Base-by-base conservation (phyloP, 2,888 invertebrate species). In the Aricia artaxerxes region DNA sequence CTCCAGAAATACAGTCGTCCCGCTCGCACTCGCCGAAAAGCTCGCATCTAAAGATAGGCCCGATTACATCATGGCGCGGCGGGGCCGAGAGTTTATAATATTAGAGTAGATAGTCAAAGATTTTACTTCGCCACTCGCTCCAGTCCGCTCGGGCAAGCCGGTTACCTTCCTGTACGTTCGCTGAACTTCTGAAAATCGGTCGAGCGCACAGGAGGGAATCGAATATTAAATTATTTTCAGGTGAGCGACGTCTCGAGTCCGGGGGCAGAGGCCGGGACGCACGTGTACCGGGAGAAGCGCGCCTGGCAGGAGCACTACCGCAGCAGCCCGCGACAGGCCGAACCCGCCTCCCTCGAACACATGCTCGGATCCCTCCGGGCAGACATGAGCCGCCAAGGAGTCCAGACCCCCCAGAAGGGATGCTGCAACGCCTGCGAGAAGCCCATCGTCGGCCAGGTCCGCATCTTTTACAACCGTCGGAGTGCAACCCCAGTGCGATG, bases 401-500 rank as follows among this genome's bases (percentile, higher is more conserved):
- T 99, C 83, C 99, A 97, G 92, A 99, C 99, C 82, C 98, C 99
- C 86, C 99, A 99, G 91, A 99, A 99, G 95, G 99, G 99, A 87
- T 99, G 99, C 95, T 99, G 99, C 97, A 98, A 96, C 90, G 99
- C 99, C 85, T 99, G 99, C 95, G 98, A 98, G 92, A 99, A 99
- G 88, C 99, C 99, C 83, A 99, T 99, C 92, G 99, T 99, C 81
- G 99, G 99, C 85, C 99, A 99, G 97, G 97, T 96, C 44, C 76
- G 77, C 57, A 78, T 38, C 31, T 38, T 76, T 24, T 24, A 24
- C 44, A 61, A 44, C n/a, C n/a, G 13, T 64, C 61, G 11, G 44
- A 80, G 82, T 82, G 82, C 80, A 80, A 75, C 79, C 38, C 49
- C 80, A 79, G 76, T 76, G 76, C 57, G 35, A 76, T 16, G 24